These are phyloP conservation scores for Danio tinwini DNA, from an alignment of 2,797 vertebrate genomes.

Conservation along the genomic window DNA sequence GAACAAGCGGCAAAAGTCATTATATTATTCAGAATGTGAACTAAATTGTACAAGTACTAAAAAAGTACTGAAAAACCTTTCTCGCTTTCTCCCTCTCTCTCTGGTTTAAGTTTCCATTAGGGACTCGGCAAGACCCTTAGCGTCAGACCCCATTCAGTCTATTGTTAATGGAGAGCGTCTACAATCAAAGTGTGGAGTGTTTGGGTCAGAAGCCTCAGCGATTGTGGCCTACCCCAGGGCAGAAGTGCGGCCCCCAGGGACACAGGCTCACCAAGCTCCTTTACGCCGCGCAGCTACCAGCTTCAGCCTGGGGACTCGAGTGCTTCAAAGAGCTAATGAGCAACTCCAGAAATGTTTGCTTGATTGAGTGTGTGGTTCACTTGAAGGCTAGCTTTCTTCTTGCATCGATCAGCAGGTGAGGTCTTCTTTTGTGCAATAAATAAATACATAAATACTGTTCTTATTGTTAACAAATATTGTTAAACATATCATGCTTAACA, in stretches of 20 bases:
- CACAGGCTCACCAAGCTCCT: constrained; percentile 41
- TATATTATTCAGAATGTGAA: no score
- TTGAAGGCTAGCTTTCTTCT: constrained; percentile 11
- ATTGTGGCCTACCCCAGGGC: constrained; percentile 60
- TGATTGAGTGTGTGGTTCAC: constrained; percentile 29
- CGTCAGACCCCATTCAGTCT: constrained; percentile 57
- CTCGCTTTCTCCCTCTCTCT: constrained; percentile 20
- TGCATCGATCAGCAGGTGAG: constrained; percentile 25
- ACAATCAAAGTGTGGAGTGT: constrained; percentile 65
- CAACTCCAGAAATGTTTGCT: constrained; percentile 41
- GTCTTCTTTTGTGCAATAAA: background rate
- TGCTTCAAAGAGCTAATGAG: constrained; percentile 38
- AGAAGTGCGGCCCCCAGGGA: constrained; percentile 51
- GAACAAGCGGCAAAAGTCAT: no score
- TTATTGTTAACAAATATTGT: no score
- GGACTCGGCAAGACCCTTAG: constrained; percentile 57
- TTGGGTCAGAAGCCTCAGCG: constrained; percentile 63
- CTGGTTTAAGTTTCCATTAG: constrained; percentile 59
- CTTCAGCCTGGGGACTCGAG: constrained; percentile 14
- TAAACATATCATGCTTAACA: no score
- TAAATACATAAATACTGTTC: no score
- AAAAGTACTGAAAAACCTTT: no score
- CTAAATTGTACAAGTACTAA: no score
- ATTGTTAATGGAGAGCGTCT: constrained; percentile 60
- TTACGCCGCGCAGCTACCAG: constrained; percentile 25